Evolutionary conservation across 2,113 vertebrate species (phyloP).

Genomic region (Myrmophylax atrothorax): DNA sequence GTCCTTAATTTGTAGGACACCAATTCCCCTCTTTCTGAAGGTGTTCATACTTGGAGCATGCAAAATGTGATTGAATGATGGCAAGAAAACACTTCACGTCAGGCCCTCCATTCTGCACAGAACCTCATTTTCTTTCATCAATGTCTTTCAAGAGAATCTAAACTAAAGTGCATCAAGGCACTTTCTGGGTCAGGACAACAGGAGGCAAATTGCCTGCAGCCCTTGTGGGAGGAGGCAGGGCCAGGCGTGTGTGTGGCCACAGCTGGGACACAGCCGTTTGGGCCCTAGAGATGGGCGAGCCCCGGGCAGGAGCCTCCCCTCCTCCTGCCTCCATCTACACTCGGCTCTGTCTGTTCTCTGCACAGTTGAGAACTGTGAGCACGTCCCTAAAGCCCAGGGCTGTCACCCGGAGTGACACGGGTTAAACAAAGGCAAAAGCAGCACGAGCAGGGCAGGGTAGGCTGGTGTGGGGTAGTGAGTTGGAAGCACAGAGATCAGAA

Average conservation of each 20-base stretch:
- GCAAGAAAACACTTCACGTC: background rate
- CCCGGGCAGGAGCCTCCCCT: background rate
- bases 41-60: background rate
- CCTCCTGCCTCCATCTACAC: background rate
- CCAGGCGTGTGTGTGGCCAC: fast-evolving
- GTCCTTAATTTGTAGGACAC: background rate
- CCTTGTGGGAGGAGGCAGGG: background rate
- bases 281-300: background rate
- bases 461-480: fast-evolving
- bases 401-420: fast-evolving
- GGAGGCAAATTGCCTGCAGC: background rate
- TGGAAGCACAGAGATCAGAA: background rate
- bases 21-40: background rate
- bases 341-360: background rate
- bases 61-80: background rate
- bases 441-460: background rate
- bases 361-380: background rate
- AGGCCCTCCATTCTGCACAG: background rate
- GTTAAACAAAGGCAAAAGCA: background rate
- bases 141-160: background rate
- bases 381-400: background rate
- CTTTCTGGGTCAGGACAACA: background rate
- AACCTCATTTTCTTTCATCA: background rate
- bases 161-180: background rate
- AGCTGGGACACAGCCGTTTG: background rate